These are phyloP conservation scores for Hydra vulgaris DNA, from an alignment of 30 jellyfish, hydroid and myxozoan species.

Conservation along the genomic window DNA sequence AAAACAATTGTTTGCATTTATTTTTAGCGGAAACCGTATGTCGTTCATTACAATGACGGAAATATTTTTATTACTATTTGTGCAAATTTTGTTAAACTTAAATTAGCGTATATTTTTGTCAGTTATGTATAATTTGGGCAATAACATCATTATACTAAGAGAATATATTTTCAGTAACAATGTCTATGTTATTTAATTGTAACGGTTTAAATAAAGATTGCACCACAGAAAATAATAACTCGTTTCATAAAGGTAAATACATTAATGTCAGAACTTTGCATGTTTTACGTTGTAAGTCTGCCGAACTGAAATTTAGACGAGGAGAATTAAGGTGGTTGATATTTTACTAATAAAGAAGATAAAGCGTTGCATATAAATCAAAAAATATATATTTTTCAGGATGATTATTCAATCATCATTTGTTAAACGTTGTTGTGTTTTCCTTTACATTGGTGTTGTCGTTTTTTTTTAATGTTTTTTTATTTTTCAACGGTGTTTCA, in stretches of 20 bases:
- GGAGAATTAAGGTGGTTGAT: too few relatives aligned
- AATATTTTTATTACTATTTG: not conserved
- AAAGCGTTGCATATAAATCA: too few relatives aligned
- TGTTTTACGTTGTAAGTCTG: too few relatives aligned
- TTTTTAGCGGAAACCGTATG: not conserved
- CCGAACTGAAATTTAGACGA: too few relatives aligned
- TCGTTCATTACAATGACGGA: not conserved
- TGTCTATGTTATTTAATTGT: not conserved
- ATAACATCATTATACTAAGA: not conserved
- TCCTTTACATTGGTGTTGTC: too few relatives aligned
- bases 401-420: too few relatives aligned
- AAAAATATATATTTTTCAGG: too few relatives aligned
- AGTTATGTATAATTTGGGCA: not conserved
- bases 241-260: not conserved
- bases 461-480: too few relatives aligned
- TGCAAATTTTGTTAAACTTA: not conserved
- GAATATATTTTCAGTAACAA: not conserved
- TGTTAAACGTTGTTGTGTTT: too few relatives aligned
- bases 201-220: not conserved
- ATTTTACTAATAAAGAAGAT: too few relatives aligned
- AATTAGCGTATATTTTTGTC: not conserved
- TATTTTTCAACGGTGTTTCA: too few relatives aligned
- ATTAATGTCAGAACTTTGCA: not conserved
- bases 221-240: not conserved
- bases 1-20: not conserved